Evolutionary conservation across 1,140 invertebrate genomes (phyloP).

Genomic region (Eumaeus atala): DNA sequence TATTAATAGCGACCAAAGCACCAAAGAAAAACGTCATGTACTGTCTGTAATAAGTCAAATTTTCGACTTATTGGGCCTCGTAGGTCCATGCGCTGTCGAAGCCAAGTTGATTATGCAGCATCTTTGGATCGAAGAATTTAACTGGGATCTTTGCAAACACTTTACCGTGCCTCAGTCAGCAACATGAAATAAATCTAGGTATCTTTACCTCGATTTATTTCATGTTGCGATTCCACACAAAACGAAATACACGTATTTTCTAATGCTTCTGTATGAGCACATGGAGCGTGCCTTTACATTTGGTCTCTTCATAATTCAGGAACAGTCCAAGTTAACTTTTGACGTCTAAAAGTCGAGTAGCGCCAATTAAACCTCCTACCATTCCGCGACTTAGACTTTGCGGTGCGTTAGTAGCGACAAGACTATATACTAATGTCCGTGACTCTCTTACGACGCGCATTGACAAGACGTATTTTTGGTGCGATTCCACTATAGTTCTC

Average conservation of each 20-base stretch:
- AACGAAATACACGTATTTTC: slow-evolving; percentile 27
- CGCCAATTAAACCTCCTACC: slow-evolving; percentile 39
- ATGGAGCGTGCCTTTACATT: slow-evolving; percentile 24
- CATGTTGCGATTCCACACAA: neutral
- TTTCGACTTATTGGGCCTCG: slow-evolving; percentile 34
- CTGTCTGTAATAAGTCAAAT: slow-evolving; percentile 32
- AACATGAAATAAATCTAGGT: no score
- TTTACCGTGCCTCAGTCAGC: slow-evolving; percentile 18
- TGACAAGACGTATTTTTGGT: no score
- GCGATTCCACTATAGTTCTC: no score
- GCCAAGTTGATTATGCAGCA: slow-evolving; percentile 34
- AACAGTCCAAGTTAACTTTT: slow-evolving; percentile 22
- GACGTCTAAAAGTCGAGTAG: slow-evolving; percentile 35
- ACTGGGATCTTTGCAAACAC: slow-evolving; percentile 27
- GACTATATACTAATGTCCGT: slow-evolving; percentile 10
- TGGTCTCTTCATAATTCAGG: slow-evolving; percentile 13
- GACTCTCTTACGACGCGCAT: slow-evolving; percentile 30
- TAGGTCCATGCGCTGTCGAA: slow-evolving; percentile 24
- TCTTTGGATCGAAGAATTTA: slow-evolving; percentile 29
- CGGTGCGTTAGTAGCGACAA: no score
- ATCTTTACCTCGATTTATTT: slow-evolving; percentile 25
- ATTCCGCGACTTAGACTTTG: no score
- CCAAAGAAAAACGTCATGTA: slow-evolving; percentile 24
- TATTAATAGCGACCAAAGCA: slow-evolving; percentile 19
- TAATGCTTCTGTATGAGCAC: slow-evolving; percentile 12